Conservation (phyloP, 37 sponge, comb jelly and placozoan genomes). For the Spongilla lacustris region DNA sequence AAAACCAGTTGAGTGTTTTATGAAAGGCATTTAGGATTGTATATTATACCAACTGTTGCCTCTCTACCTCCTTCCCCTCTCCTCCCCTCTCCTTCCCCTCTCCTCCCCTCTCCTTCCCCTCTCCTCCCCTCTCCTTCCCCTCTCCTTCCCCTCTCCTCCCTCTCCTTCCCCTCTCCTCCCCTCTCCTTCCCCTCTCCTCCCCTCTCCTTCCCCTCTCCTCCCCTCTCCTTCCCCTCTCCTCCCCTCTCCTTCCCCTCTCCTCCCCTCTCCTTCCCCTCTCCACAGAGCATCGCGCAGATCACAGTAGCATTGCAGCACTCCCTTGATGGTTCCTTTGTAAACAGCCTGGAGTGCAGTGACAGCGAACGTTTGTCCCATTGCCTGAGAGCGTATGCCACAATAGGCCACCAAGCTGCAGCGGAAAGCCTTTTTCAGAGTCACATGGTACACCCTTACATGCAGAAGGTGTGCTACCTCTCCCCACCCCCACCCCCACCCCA, state of each 20-base stretch:
- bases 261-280: too few relatives aligned
- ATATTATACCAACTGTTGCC: not conserved
- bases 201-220: too few relatives aligned
- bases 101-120: not conserved
- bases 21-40: not conserved
- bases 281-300: conserved; percentile 79
- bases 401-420: conserved; percentile 59
- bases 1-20: conserved; percentile 44
- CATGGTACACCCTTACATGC: conserved; percentile 74
- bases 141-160: not conserved
- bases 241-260: too few relatives aligned
- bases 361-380: conserved; percentile 59
- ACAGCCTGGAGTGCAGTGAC: conserved; percentile 48
- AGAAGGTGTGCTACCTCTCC: conserved; percentile 46
- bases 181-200: not conserved
- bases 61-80: not conserved
- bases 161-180: not conserved
- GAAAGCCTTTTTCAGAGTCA: conserved; percentile 76
- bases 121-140: not conserved
- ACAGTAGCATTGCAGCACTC: conserved; percentile 49
- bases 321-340: conserved; percentile 68
- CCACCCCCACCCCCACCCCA: too few relatives aligned
- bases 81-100: not conserved
- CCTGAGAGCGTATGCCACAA: conserved; percentile 82
- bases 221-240: too few relatives aligned